Evolutionary conservation across 2,888 invertebrate genomes (phyloP).

Genomic region (Opisthograptis luteolata): DNA sequence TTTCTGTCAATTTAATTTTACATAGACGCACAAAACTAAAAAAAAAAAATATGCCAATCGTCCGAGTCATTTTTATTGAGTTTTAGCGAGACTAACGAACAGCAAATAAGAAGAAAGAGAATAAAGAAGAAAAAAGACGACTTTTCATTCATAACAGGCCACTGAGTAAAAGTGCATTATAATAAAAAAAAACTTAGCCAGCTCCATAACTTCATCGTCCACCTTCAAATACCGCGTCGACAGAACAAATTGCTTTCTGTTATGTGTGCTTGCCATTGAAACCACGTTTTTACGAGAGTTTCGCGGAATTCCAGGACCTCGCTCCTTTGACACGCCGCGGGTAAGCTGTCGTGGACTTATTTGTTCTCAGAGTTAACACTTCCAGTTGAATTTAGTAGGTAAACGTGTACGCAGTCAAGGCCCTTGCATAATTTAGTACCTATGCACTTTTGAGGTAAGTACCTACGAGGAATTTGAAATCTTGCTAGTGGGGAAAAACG

Average conservation of each 20-base stretch:
- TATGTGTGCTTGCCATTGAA: slow-evolving; percentile 19
- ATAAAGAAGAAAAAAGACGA: too few species aligned
- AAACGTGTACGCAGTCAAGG: slow-evolving; percentile 18
- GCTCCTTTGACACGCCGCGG: slow-evolving; percentile 33
- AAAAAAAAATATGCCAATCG: too few species aligned
- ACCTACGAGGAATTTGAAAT: not conserved
- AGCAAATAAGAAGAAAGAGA: too few species aligned
- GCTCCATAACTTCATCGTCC: too few species aligned
- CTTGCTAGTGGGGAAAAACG: too few species aligned
- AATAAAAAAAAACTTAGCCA: too few species aligned
- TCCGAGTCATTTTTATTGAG: too few species aligned
- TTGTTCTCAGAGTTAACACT: slow-evolving; percentile 25
- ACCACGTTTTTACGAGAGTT: slow-evolving; percentile 30
- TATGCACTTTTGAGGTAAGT: slow-evolving; percentile 1
- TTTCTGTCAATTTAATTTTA: too few species aligned
- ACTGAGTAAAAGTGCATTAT: too few species aligned
- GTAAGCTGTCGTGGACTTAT: slow-evolving; percentile 18
- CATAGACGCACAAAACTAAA: too few species aligned
- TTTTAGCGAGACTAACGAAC: too few species aligned
- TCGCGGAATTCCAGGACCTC: slow-evolving; percentile 33
- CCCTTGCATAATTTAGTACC: slow-evolving; percentile 19
- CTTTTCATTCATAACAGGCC: too few species aligned
- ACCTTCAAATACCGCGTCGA: slow-evolving; percentile 1
- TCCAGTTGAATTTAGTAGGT: slow-evolving; percentile 23
- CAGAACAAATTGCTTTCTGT: slow-evolving; percentile 11